These are phyloP conservation scores for Ciconia boyciana DNA, from an alignment of 2,113 vertebrate genomes.

Conservation along the genomic window DNA sequence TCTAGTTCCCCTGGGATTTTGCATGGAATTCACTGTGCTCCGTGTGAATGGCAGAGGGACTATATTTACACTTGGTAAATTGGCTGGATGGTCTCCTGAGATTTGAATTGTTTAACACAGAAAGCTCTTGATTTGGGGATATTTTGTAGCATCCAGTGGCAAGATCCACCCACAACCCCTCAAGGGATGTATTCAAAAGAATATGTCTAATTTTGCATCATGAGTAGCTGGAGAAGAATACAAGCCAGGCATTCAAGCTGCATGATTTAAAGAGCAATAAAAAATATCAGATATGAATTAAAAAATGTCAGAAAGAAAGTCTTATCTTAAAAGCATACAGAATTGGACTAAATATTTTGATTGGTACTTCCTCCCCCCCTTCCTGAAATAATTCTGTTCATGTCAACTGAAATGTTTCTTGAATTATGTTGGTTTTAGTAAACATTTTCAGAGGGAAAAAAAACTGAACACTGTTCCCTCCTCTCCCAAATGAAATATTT, in stretches of 20 bases:
- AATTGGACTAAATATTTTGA: neutral
- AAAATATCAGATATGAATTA: neutral
- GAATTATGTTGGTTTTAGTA: neutral
- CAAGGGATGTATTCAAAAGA: constrained; percentile 43
- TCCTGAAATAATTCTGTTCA: neutral
- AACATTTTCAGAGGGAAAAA: neutral
- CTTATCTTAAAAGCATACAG: neutral
- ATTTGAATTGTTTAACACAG: constrained; percentile 64
- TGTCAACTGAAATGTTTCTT: neutral
- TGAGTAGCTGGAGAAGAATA: constrained; percentile 22
- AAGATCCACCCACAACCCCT: constrained; percentile 40
- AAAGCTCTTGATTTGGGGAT: constrained; percentile 61
- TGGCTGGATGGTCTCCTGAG: constrained; percentile 41
- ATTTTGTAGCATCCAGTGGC: constrained; percentile 53
- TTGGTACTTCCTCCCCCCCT: neutral
- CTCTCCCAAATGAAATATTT: neutral
- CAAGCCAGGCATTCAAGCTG: neutral
- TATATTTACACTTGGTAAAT: constrained; percentile 64
- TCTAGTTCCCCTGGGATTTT: neutral
- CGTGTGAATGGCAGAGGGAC: constrained; percentile 44
- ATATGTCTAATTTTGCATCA: constrained; percentile 41
- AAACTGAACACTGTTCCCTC: neutral
- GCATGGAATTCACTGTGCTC: neutral
- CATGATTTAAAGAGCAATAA: constrained; percentile 8
- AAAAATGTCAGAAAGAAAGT: neutral